These are phyloP conservation scores for Stenoptilia bipunctidactyla DNA, from an alignment of 2,888 invertebrate species.

Conservation along the genomic window DNA sequence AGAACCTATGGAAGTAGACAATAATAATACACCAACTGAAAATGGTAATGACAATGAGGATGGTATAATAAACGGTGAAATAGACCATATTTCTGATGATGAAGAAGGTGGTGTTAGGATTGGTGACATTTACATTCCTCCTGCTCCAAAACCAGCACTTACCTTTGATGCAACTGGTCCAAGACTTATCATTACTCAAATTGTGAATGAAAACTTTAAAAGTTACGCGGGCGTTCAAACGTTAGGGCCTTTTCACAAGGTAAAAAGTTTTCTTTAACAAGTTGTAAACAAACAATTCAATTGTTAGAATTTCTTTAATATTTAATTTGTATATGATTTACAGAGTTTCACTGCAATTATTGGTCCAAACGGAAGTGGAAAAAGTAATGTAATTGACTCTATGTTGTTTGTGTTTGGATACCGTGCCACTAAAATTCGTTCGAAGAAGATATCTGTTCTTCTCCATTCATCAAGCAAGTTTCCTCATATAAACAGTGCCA, in stretches of 20 bases:
- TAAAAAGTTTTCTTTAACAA: conserved; percentile 32
- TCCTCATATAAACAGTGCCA: conserved; percentile 81
- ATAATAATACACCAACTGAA: conserved; percentile 18
- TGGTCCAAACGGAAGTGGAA: conserved; percentile 99
- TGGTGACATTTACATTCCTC: conserved; percentile 88
- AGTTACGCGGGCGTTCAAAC: conserved; percentile 89
- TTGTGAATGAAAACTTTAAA: conserved; percentile 95
- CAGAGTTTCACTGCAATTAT: conserved; percentile 96
- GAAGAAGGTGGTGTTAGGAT: conserved; percentile 81
- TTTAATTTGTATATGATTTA: conserved; percentile 34
- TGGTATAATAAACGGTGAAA: conserved; percentile 28
- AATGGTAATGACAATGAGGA: conserved; percentile 22
- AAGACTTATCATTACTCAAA: conserved; percentile 90
- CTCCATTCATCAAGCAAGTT: conserved; percentile 91
- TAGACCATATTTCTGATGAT: conserved; percentile 61
- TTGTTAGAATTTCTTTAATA: conserved; percentile 2
- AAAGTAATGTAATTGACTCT: conserved; percentile 99
- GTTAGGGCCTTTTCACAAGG: conserved; percentile 97
- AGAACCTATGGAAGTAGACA: conserved; percentile 54
- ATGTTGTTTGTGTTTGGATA: conserved; percentile 99
- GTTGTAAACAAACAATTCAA: no score
- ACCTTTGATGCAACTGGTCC: conserved; percentile 83
- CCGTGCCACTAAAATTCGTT: conserved; percentile 93
- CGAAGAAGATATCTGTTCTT: conserved; percentile 93
- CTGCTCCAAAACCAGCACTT: conserved; percentile 77